Percentiles rank a stretch among this genome's conserved stretches.
phyloP scores from a whole-genome alignment of 2,797 vertebrate species.

The Anguilla pacifica region DNA sequence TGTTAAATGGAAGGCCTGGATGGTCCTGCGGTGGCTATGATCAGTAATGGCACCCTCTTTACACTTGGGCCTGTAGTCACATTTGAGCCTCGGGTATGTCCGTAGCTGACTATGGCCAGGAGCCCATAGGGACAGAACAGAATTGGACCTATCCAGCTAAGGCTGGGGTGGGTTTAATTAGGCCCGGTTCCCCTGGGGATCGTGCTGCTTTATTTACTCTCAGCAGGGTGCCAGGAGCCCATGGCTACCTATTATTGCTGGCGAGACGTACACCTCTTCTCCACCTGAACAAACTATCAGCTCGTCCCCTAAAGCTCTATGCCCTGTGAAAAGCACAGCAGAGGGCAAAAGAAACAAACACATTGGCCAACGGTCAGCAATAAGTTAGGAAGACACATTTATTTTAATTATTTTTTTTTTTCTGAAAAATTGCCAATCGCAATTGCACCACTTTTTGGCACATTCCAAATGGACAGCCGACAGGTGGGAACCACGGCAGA shows the following conservation, averaged over 20 bases:
- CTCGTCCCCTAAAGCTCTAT: not conserved
- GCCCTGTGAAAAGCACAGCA: not conserved
- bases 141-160: not conserved
- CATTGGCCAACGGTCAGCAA: not conserved
- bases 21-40: not conserved
- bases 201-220: not conserved
- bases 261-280: not conserved
- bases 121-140: not conserved
- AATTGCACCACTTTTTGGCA: not conserved
- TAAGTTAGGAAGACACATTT: not conserved
- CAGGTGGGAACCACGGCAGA: not conserved
- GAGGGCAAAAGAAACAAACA: not conserved
- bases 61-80: not conserved
- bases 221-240: not conserved
- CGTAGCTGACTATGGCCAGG: too few species aligned
- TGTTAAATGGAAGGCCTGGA: not conserved
- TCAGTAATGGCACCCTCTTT: not conserved
- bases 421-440: not conserved
- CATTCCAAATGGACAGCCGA: not conserved
- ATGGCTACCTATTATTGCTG: not conserved
- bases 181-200: not conserved
- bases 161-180: not conserved
- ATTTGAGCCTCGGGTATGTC: not conserved
- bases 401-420: not conserved
- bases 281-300: not conserved